These are phyloP conservation scores for Hofmannophila pseudospretella DNA, from an alignment of 2,888 invertebrate species.

Conservation along the genomic window DNA sequence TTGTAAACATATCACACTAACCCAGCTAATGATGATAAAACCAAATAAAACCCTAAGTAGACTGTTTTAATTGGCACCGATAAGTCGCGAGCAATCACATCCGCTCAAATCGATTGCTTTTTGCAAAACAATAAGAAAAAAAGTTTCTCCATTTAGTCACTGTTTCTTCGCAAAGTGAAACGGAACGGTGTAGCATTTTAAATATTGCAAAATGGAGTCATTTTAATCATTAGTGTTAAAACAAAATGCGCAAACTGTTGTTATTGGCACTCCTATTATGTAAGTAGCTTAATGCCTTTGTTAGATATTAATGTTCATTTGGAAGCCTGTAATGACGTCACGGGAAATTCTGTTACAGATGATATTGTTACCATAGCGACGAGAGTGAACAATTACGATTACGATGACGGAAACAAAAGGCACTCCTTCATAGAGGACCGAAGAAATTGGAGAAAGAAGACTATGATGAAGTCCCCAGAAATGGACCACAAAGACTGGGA, in stretches of 20 bases:
- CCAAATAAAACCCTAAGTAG: background rate
- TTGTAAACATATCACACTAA: too few species aligned
- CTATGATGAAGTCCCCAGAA: constrained; percentile 39
- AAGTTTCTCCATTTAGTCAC: constrained; percentile 33
- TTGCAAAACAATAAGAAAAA: constrained; percentile 28
- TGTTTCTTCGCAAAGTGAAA: constrained; percentile 31
- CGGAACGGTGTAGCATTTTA: constrained; percentile 32
- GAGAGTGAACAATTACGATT: constrained; percentile 48
- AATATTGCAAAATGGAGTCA: constrained; percentile 15
- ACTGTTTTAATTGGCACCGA: constrained; percentile 28
- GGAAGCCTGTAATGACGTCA: constrained; percentile 12
- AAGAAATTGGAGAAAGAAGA: constrained; percentile 60
- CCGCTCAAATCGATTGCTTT: constrained; percentile 33
- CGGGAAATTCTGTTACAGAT: constrained; percentile 33
- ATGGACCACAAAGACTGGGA: constrained; percentile 48
- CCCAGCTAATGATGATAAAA: too few species aligned
- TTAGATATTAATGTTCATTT: constrained; percentile 13
- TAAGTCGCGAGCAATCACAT: constrained; percentile 39
- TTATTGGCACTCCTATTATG: constrained; percentile 59
- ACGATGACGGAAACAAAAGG: constrained; percentile 52
- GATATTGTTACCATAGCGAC: constrained; percentile 46
- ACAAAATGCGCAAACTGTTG: constrained; percentile 57
- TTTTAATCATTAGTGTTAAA: constrained; percentile 5
- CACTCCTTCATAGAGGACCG: constrained; percentile 49
- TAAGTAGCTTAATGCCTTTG: constrained; percentile 39